Evolutionary conservation across 1,140 invertebrate genomes (phyloP).

Genomic region (Bombus pascuorum): DNA sequence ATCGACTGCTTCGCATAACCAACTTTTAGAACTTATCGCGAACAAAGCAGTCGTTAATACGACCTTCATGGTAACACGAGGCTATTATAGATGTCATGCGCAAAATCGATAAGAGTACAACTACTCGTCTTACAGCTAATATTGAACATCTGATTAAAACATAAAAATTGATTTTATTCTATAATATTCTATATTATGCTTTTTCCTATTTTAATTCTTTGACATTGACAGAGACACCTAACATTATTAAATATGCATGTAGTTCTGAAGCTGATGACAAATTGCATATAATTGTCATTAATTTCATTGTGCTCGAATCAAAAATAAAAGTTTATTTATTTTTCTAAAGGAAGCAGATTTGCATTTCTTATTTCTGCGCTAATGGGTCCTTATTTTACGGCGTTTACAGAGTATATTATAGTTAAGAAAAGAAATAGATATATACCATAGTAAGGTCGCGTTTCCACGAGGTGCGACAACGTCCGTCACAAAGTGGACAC

Average conservation of each 20-base stretch:
- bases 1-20: conserved; percentile 1
- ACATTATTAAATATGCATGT: background rate
- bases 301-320: background rate
- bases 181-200: background rate
- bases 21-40: conserved; percentile 24
- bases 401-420: background rate
- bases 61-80: conserved; percentile 13
- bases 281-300: background rate
- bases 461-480: conserved; percentile 89
- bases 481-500: conserved; percentile 90
- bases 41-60: conserved; percentile 2
- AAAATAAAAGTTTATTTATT: background rate
- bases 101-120: conserved; percentile 33
- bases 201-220: background rate
- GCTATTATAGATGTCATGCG: conserved; percentile 31
- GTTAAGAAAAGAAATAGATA: conserved; percentile 33
- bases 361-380: background rate
- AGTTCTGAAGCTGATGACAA: background rate
- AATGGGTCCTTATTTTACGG: background rate
- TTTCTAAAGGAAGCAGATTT: background rate
- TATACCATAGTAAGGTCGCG: conserved; percentile 90
- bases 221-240: too few relatives aligned
- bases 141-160: background rate
- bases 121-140: background rate
- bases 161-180: background rate